phyloP scores from a whole-genome alignment of 2,797 vertebrate genomes.

The Ciconia nigra region DNA sequence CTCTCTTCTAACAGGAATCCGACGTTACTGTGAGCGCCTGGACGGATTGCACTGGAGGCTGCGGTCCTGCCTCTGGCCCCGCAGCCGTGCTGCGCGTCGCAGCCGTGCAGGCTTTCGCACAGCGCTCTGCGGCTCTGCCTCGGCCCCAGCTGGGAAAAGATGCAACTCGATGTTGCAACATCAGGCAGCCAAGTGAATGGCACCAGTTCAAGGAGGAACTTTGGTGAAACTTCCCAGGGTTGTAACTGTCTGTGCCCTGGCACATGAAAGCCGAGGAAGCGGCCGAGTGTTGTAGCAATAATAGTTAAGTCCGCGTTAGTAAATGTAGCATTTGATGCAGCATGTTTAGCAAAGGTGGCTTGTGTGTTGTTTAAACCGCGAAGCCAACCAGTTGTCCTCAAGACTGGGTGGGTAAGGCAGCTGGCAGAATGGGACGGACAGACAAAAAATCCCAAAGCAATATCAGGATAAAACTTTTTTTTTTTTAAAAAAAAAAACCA shows the following conservation, averaged over 20 bases:
- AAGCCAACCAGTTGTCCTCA: background rate
- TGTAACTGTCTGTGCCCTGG: background rate
- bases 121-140: background rate
- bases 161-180: background rate
- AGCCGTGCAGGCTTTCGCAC: background rate
- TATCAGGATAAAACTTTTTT: background rate
- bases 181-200: background rate
- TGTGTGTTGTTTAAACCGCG: accelerated
- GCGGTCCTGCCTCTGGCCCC: background rate
- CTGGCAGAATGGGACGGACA: background rate
- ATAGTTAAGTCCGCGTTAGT: background rate
- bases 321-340: background rate
- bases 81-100: background rate
- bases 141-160: background rate
- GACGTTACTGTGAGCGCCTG: background rate
- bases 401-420: background rate
- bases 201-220: background rate
- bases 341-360: background rate
- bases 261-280: background rate
- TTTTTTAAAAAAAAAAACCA: too few species aligned
- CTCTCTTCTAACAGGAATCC: background rate
- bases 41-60: background rate
- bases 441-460: background rate
- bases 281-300: background rate
- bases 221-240: background rate